Evolutionary conservation across 2,797 vertebrate species (phyloP).

Genomic region (Cirrhinus molitorella): DNA sequence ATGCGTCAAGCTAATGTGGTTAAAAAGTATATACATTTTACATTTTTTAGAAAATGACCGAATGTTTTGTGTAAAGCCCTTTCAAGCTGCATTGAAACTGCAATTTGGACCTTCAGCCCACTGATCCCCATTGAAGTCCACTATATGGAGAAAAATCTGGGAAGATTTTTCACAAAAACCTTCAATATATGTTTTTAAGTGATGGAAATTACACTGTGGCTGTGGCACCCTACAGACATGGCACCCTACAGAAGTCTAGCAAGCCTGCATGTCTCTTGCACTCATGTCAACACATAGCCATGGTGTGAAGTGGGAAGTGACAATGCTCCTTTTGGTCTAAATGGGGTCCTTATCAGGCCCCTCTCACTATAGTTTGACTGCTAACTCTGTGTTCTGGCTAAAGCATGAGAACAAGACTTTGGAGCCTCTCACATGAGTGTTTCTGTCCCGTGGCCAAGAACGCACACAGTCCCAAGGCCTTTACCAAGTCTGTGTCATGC

Average conservation of each 20-base stretch:
- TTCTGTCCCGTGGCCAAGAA: conserved; percentile 18
- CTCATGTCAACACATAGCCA: conserved; percentile 39
- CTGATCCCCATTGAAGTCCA: too few relatives aligned
- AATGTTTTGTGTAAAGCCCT: too few relatives aligned
- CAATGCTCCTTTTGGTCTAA: conserved; percentile 39
- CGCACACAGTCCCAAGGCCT: background rate
- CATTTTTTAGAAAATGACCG: too few relatives aligned
- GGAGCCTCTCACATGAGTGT: conserved; percentile 22
- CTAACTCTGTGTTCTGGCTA: conserved; percentile 11
- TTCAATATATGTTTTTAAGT: too few relatives aligned
- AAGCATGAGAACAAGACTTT: conserved; percentile 2
- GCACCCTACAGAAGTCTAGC: conserved; percentile 7
- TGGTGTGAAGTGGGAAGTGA: conserved; percentile 39
- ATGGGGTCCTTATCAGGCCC: conserved; percentile 31
- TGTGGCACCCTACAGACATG: conserved; percentile 44
- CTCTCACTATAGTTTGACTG: conserved; percentile 8
- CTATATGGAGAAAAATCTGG: too few relatives aligned
- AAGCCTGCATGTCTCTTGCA: conserved; percentile 28
- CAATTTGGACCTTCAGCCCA: too few relatives aligned
- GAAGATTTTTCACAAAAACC: too few relatives aligned
- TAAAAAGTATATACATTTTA: too few relatives aligned
- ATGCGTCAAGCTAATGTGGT: too few relatives aligned
- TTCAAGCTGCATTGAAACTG: too few relatives aligned
- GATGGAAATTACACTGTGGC: background rate
- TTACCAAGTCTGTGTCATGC: background rate